Evolutionary conservation across 2,888 invertebrate genomes (phyloP), one percentile per base, ranked within the genome.

Genomic region (Cheilosia scutellata): DNA sequence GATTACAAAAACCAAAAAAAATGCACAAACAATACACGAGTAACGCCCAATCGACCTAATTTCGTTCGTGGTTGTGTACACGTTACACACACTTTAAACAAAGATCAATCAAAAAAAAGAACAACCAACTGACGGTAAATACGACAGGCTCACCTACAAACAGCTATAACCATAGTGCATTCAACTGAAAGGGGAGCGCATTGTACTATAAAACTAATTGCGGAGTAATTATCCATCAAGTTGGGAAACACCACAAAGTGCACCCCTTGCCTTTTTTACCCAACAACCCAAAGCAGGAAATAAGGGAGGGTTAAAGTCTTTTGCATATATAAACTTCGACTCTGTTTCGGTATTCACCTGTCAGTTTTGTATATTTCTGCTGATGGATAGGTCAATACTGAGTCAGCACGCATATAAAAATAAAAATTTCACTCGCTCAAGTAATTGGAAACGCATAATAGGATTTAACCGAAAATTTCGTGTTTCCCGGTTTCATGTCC

Each of bases 391-490:
- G 55, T 66, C 62, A 66, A n/a, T 33, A 11, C 70, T 49, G 51
- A 16, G 13, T 31, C 60, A 60, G 51, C 68, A 77, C 60, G 72
- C 72, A 72, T 20, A 37, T 5, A 16, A 47, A n/a, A 51, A 31
- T 27, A 16, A 6, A 37, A 37, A n/a, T 49, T 7, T 16, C 4
- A 7, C 40, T 16, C 16, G 42, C 40, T 4, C 25, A 2, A 27
- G 83, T 84, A 84, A 84, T 84, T 63, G 63, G 63, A 84, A 79
- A 79, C 79, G 37, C 44, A 47, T 84, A 84, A 84, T 53, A 68
- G 70, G 74, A 84, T 79, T 70, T 70, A 58, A 84, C 68, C 40
- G 9, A 57, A 70, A 70, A 31, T 27, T 60, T 37, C 37, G 51
- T 37, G 20, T 47, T 65, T 65, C 27, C 51, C 31, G 25, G 55